A percentile compares a stretch with the other conserved stretches of the same genome.
Evolutionary conservation across 2,888 invertebrate genomes (phyloP).

Genomic region (Tillus elongatus): DNA sequence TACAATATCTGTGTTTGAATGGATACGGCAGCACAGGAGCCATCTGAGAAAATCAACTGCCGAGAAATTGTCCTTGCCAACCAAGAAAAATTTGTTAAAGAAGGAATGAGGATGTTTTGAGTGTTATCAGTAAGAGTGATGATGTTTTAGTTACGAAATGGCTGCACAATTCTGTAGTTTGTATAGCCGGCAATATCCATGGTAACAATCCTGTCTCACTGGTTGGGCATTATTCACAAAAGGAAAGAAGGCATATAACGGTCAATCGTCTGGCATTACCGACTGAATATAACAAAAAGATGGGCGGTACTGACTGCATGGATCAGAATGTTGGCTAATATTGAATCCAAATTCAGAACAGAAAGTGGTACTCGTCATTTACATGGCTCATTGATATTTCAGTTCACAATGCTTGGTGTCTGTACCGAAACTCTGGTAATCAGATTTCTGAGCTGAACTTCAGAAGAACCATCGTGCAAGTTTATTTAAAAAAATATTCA

Average conservation of each 20-base stretch:
- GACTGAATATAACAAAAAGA: slow-evolving; percentile 19
- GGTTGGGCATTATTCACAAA: slow-evolving; percentile 17
- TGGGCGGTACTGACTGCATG: slow-evolving; percentile 21
- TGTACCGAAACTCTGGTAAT: slow-evolving; percentile 8
- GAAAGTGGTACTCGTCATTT: slow-evolving; percentile 18
- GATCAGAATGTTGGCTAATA: slow-evolving; percentile 5
- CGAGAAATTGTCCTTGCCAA: slow-evolving; percentile 20
- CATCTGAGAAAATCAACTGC: slow-evolving; percentile 22
- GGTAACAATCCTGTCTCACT: slow-evolving; percentile 17
- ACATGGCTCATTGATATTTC: slow-evolving; percentile 17
- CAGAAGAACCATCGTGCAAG: slow-evolving; percentile 13
- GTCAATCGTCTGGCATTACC: slow-evolving; percentile 18
- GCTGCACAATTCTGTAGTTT: slow-evolving; percentile 28
- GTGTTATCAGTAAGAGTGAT: slow-evolving; percentile 12
- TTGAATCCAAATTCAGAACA: slow-evolving; percentile 6
- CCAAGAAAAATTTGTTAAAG: slow-evolving; percentile 16
- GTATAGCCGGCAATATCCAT: slow-evolving; percentile 20
- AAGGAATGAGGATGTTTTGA: slow-evolving; percentile 13
- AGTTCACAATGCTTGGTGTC: slow-evolving; percentile 18
- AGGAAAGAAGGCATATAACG: slow-evolving; percentile 17
- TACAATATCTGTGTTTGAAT: slow-evolving; percentile 12
- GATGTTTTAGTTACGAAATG: slow-evolving; percentile 23
- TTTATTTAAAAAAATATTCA: slow-evolving; percentile 14
- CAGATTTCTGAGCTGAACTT: slow-evolving; percentile 15
- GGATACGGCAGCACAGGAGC: slow-evolving; percentile 23